phyloP scores from a whole-genome alignment of 2,888 invertebrate species.

The Pammene fasciana region DNA sequence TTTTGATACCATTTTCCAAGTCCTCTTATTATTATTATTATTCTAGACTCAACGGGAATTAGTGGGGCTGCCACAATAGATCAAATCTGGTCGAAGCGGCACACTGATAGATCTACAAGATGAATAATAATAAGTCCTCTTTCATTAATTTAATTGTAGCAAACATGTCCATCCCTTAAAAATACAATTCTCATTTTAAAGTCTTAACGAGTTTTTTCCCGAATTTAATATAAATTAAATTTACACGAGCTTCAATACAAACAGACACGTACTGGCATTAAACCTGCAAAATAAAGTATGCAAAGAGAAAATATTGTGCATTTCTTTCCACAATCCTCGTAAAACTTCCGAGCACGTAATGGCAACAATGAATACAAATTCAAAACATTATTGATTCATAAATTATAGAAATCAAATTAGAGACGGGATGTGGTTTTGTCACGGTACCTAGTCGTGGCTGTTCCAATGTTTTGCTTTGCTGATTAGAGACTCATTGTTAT shows the following conservation, averaged over 20 bases:
- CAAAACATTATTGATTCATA: slow-evolving; percentile 41
- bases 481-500: background rate
- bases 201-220: background rate
- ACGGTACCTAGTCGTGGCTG: background rate
- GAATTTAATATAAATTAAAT: slow-evolving; percentile 1
- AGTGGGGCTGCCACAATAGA: no score
- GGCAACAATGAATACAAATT: slow-evolving; percentile 42
- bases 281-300: slow-evolving; percentile 25
- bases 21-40: no score
- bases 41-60: no score
- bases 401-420: slow-evolving; percentile 38
- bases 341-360: slow-evolving; percentile 39
- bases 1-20: no score
- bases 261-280: slow-evolving; percentile 20
- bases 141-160: no score
- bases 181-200: no score
- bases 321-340: slow-evolving; percentile 34
- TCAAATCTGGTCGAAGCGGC: no score
- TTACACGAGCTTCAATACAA: slow-evolving; percentile 6
- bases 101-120: no score
- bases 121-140: no score
- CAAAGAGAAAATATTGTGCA: slow-evolving; percentile 34
- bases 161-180: no score
- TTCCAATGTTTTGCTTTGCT: slow-evolving; percentile 1
- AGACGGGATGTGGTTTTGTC: slow-evolving; percentile 18